These are phyloP conservation scores for Dendrocopos noguchii DNA, from an alignment of 2,113 vertebrate species.

Conservation along the genomic window DNA sequence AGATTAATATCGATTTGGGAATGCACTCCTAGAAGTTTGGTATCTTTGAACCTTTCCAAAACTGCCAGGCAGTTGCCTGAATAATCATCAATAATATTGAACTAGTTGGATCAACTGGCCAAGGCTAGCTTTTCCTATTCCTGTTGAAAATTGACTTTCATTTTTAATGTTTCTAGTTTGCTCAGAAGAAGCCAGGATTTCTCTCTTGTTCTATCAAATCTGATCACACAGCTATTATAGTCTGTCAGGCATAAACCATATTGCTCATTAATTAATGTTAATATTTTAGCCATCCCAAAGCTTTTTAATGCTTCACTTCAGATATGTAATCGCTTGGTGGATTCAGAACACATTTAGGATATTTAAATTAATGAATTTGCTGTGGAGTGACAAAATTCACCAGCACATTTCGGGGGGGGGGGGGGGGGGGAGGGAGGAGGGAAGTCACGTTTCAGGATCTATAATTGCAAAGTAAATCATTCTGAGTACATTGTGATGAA, in stretches of 20 bases:
- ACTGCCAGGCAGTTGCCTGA: background rate
- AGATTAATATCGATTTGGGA: background rate
- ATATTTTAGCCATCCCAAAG: conserved; percentile 27
- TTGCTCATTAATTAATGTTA: conserved; percentile 20
- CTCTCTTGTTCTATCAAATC: conserved; percentile 23
- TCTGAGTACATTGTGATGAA: conserved; percentile 8
- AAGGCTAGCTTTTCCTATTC: background rate
- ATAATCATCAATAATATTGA: background rate
- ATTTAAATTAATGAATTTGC: conserved; percentile 31
- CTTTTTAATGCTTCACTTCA: conserved; percentile 19
- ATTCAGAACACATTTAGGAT: background rate
- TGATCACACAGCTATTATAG: background rate
- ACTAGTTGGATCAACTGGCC: background rate
- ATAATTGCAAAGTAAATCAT: conserved; percentile 31
- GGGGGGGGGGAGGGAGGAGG: background rate
- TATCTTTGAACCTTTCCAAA: background rate
- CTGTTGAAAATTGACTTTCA: background rate
- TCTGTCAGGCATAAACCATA: conserved; percentile 9
- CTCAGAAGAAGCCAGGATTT: background rate
- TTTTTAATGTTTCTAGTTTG: conserved; percentile 21
- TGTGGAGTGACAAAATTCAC: background rate
- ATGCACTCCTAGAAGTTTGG: background rate
- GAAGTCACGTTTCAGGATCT: background rate
- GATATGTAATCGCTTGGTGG: background rate
- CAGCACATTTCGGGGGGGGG: background rate